Evolutionary conservation across 2,888 invertebrate genomes (phyloP).

Genomic region (Aplocera efformata): DNA sequence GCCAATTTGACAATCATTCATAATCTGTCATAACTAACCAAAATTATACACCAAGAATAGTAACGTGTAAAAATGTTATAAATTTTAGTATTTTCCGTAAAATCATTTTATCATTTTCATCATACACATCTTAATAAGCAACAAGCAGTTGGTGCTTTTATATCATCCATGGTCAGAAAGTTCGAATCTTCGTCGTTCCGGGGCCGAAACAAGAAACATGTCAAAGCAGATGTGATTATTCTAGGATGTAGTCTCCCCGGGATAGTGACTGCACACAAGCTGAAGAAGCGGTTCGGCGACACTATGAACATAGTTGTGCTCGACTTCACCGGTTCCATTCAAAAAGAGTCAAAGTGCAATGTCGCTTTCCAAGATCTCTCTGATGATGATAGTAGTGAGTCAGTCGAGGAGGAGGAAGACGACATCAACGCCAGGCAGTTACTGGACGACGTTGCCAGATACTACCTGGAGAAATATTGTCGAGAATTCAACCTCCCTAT

Average conservation of each 20-base stretch:
- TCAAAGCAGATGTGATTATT: conserved; percentile 66
- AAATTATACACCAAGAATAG: no score
- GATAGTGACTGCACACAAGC: conserved; percentile 66
- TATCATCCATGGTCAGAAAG: conserved; percentile 35
- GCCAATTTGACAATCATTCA: no score
- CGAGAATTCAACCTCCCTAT: conserved; percentile 56
- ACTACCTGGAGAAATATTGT: conserved; percentile 50
- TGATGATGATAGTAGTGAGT: conserved; percentile 14
- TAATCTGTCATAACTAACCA: no score
- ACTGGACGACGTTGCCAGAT: conserved; percentile 46
- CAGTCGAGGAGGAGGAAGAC: conserved; percentile 7
- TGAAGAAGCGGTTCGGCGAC: conserved; percentile 63
- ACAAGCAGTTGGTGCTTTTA: no score
- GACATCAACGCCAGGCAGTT: conserved; percentile 30
- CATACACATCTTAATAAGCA: background rate
- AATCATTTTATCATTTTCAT: background rate
- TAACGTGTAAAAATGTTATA: no score
- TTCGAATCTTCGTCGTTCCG: conserved; percentile 19
- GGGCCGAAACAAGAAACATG: conserved; percentile 28
- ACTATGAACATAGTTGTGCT: conserved; percentile 65
- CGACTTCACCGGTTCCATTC: conserved; percentile 40
- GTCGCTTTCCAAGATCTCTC: conserved; percentile 48
- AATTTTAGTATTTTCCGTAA: background rate
- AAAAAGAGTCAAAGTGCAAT: conserved; percentile 41
- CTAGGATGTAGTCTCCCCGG: conserved; percentile 69